Conservation (phyloP, 2,797 vertebrate species). For the Onychomys leucogaster region DNA sequence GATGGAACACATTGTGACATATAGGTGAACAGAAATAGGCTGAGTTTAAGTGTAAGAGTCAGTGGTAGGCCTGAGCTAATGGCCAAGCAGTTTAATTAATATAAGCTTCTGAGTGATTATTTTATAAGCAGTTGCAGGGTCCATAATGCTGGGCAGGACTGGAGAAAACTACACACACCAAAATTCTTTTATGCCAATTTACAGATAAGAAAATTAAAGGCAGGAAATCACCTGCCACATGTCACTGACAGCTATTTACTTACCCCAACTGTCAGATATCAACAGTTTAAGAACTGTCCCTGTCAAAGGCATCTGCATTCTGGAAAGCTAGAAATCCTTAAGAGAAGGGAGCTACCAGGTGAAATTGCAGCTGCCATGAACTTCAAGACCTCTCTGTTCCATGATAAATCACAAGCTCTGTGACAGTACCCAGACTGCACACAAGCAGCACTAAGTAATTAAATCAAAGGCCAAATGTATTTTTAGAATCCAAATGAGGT, state of each 20-base stretch:
- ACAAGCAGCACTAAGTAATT: neutral
- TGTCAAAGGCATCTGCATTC: neutral
- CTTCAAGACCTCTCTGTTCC: neutral
- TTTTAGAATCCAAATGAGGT: slow-evolving; percentile 36
- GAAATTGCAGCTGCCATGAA: neutral
- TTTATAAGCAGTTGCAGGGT: no score
- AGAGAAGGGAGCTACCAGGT: neutral
- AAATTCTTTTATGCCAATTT: neutral
- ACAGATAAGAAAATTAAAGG: neutral
- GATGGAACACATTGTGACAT: no score
- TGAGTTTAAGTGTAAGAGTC: no score
- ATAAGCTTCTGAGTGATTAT: no score
- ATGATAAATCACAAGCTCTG: neutral
- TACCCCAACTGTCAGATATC: neutral
- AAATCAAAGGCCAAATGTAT: neutral
- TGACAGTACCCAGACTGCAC: neutral
- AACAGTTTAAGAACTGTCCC: neutral
- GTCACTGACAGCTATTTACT: neutral
- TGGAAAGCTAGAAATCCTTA: neutral
- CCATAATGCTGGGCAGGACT: no score
- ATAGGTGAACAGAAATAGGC: no score
- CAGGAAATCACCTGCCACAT: neutral
- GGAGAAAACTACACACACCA: neutral
- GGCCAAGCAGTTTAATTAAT: no score
- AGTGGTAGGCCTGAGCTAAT: no score